A percentile compares a stretch with the other conserved stretches of the same genome.
phyloP scores from a whole-genome alignment of 2,888 invertebrate species.

The Drosophila percnosoma region DNA sequence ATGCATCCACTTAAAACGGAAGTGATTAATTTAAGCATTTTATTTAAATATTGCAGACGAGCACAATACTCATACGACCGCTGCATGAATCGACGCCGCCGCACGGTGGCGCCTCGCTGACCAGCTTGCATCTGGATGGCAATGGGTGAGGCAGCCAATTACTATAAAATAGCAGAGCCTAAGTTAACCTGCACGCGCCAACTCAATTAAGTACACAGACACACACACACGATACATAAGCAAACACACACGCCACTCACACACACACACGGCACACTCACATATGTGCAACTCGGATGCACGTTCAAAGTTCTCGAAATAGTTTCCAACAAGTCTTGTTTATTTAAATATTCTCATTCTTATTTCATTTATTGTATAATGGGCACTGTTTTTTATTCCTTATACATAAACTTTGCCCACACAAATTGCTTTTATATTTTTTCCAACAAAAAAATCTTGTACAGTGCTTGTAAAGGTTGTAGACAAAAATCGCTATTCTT shows the following conservation, averaged over 20 bases:
- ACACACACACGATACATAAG: constrained; percentile 3
- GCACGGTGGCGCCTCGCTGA: constrained; percentile 82
- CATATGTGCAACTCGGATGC: constrained; percentile 1
- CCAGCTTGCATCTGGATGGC: constrained; percentile 81
- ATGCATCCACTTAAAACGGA: not conserved
- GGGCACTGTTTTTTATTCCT: not conserved
- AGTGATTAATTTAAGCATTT: not conserved
- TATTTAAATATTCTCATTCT: not conserved
- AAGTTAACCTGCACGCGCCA: constrained; percentile 54
- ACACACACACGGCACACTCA: constrained; percentile 10
- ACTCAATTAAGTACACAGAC: constrained; percentile 23
- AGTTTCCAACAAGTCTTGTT: not conserved
- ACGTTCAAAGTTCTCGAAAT: constrained; percentile 1
- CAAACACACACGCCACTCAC: constrained; percentile 3
- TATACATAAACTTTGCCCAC: not conserved
- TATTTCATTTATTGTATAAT: constrained; percentile 14
- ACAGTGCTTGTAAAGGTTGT: constrained; percentile 85
- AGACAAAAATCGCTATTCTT: constrained; percentile 82
- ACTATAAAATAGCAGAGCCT: constrained; percentile 2
- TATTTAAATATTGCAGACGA: constrained; percentile 73
- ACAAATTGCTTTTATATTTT: constrained; percentile 6
- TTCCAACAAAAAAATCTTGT: constrained; percentile 13
- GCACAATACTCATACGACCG: constrained; percentile 84
- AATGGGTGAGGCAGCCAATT: constrained; percentile 60
- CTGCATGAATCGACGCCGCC: constrained; percentile 83